Evolutionary conservation across 2,113 vertebrate genomes (phyloP).

Genomic region (Tenebrosternarchus preto): DNA sequence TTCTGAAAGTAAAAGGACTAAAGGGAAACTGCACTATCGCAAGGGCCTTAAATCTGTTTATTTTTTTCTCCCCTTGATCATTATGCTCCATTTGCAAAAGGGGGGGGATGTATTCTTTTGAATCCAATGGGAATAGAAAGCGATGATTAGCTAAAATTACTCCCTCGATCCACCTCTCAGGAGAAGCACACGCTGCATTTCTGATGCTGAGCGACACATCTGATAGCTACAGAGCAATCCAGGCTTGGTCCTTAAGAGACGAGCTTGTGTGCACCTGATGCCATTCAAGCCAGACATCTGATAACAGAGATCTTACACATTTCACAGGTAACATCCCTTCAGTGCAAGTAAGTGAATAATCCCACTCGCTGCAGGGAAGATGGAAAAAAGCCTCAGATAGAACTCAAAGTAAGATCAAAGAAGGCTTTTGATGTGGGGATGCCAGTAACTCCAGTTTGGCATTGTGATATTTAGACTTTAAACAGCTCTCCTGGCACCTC

Average conservation of each 20-base stretch:
- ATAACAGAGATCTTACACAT: conserved; percentile 51
- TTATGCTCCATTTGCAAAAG: conserved; percentile 20
- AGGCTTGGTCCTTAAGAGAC: conserved; percentile 33
- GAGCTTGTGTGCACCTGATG: conserved; percentile 23
- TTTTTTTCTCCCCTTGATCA: conserved; percentile 35
- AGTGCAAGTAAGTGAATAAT: conserved; percentile 49
- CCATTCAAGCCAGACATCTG: conserved; percentile 49
- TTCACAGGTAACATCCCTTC: conserved; percentile 48
- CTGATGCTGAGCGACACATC: background rate
- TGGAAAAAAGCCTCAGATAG: background rate
- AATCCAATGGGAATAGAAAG: conserved; percentile 30
- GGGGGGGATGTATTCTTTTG: conserved; percentile 32
- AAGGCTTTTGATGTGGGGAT: conserved; percentile 52
- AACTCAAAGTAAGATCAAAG: conserved; percentile 52
- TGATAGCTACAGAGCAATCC: conserved; percentile 1
- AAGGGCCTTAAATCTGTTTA: conserved; percentile 30
- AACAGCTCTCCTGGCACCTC: conserved; percentile 20
- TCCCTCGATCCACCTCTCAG: conserved; percentile 24
- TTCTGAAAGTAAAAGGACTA: background rate
- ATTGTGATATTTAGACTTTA: conserved; percentile 40
- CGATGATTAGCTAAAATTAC: conserved; percentile 48
- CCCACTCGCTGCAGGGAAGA: conserved; percentile 29
- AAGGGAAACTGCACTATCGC: conserved; percentile 9
- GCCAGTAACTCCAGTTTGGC: conserved; percentile 41
- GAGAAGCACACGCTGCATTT: conserved; percentile 16